phyloP scores from a whole-genome alignment of 37 sponge, comb jelly and placozoan genomes.

The Cliona cf. orientalis region DNA sequence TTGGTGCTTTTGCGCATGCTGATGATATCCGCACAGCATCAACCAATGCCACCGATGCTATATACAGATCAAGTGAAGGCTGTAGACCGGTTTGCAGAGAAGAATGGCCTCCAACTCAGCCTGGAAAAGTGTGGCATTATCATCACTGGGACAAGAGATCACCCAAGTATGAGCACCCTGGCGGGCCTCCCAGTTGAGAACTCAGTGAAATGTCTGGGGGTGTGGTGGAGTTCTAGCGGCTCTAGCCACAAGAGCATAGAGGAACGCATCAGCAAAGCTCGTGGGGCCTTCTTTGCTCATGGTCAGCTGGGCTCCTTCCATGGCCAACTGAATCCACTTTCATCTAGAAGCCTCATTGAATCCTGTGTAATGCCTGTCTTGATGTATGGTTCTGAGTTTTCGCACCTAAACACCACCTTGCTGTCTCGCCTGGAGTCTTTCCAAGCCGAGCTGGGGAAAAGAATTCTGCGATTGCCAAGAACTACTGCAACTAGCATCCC shows the following conservation, averaged over 20 bases:
- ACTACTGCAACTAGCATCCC: neutral
- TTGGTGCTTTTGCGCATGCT: constrained; percentile 9
- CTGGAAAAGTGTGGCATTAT: neutral
- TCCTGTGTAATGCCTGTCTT: neutral
- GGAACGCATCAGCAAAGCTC: neutral
- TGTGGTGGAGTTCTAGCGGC: neutral
- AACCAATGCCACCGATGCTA: neutral
- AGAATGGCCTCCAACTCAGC: too few species aligned
- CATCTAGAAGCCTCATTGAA: neutral
- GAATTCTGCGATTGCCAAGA: neutral
- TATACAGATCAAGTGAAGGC: neutral
- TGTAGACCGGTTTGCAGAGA: too few species aligned
- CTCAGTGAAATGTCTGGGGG: neutral
- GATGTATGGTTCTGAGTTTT: neutral
- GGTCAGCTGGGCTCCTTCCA: neutral
- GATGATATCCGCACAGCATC: constrained; percentile 9
- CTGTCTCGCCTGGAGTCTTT: neutral
- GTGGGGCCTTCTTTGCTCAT: neutral
- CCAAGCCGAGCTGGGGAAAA: constrained; percentile 1
- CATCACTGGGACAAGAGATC: neutral
- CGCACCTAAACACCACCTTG: neutral
- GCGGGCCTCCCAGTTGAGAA: neutral
- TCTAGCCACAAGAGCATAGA: neutral
- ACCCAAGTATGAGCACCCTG: neutral
- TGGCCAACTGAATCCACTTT: neutral